Evolutionary conservation across 2,797 vertebrate genomes (phyloP).

Genomic region (Sebastiscus tertius): DNA sequence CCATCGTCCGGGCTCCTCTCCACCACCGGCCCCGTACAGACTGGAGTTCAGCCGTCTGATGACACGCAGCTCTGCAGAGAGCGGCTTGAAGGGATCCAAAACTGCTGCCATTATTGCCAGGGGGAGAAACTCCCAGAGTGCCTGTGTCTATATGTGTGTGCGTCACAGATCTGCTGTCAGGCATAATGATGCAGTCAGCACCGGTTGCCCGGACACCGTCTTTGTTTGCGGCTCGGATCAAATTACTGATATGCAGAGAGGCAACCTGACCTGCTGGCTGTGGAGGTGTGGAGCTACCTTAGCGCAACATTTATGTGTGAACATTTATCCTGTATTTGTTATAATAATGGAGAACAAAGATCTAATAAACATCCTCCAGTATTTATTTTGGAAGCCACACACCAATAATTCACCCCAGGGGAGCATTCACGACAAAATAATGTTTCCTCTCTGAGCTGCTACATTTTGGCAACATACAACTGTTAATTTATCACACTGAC

Average conservation of each 20-base stretch:
- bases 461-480: slow-evolving; percentile 4
- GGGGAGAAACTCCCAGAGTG: neutral
- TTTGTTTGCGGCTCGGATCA: slow-evolving; percentile 58
- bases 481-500: slow-evolving; percentile 36
- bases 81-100: slow-evolving; percentile 23
- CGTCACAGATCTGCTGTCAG: slow-evolving; percentile 33
- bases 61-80: slow-evolving; percentile 33
- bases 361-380: neutral
- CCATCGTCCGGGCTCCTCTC: slow-evolving; percentile 3
- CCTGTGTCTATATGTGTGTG: neutral
- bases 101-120: slow-evolving; percentile 21
- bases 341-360: slow-evolving; percentile 1
- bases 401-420: slow-evolving; percentile 7
- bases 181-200: slow-evolving; percentile 26
- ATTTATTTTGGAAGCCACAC: slow-evolving; percentile 8
- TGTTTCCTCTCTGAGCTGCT: slow-evolving; percentile 6
- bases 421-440: slow-evolving; percentile 1
- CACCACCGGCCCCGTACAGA: neutral
- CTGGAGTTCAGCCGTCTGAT: slow-evolving; percentile 44
- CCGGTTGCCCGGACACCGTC: slow-evolving; percentile 70
- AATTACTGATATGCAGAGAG: slow-evolving; percentile 52
- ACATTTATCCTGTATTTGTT: slow-evolving; percentile 9
- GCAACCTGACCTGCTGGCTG: slow-evolving; percentile 8
- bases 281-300: neutral
- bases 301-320: neutral